Evolutionary conservation across 2,113 vertebrate species (phyloP).

Genomic region (Cebus imitator): DNA sequence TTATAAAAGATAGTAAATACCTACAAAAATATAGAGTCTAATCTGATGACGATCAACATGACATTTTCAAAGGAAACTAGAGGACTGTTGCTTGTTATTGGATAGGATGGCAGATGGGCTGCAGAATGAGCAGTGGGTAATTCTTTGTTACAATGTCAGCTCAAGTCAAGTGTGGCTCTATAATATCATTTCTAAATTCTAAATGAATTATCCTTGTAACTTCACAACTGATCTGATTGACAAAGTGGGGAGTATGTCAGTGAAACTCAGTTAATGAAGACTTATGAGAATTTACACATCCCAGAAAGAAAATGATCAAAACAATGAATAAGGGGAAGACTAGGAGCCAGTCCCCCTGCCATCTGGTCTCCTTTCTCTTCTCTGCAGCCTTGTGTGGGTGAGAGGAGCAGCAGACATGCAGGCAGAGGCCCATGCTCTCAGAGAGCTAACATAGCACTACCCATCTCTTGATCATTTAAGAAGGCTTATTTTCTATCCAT

Average conservation of each 20-base stretch:
- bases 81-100: not conserved
- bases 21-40: not conserved
- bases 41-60: not conserved
- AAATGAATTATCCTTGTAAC: not conserved
- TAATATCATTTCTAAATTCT: not conserved
- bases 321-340: not conserved
- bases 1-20: slow-evolving; percentile 1
- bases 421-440: not conserved
- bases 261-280: not conserved
- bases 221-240: slow-evolving; percentile 1
- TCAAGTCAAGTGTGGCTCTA: not conserved
- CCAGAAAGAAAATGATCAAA: not conserved
- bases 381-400: not conserved
- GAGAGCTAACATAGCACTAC: not conserved
- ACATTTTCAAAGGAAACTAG: not conserved
- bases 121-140: not conserved
- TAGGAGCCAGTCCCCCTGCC: not conserved
- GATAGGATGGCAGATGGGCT: not conserved
- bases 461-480: not conserved
- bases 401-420: not conserved
- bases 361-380: not conserved
- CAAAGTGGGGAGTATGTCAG: not conserved
- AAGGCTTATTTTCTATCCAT: not conserved
- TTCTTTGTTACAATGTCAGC: not conserved
- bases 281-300: not conserved